Evolutionary conservation across 2,888 invertebrate species (phyloP).

Genomic region (Zeuzera pyrina): DNA sequence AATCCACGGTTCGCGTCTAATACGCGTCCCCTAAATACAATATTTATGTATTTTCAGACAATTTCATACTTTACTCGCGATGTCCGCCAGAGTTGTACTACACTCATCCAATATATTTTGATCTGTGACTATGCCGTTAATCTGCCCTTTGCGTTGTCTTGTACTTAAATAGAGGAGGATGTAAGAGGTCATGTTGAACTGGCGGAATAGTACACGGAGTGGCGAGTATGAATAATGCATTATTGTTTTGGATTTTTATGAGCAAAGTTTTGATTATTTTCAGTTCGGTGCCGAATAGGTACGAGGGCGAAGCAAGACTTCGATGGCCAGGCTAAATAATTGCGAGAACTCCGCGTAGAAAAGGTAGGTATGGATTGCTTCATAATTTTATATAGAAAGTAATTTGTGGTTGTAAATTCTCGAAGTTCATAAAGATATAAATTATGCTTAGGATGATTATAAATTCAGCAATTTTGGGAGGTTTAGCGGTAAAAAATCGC

Average conservation of each 20-base stretch:
- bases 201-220: slow-evolving; percentile 46
- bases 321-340: slow-evolving; percentile 47
- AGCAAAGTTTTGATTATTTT: slow-evolving; percentile 73
- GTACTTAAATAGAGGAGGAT: slow-evolving; percentile 25
- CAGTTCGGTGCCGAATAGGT: slow-evolving; percentile 62
- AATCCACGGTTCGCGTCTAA: slow-evolving; percentile 30
- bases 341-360: slow-evolving; percentile 32
- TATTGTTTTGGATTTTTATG: slow-evolving; percentile 74
- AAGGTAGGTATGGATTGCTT: slow-evolving; percentile 29
- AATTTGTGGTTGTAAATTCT: slow-evolving; percentile 33
- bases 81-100: slow-evolving; percentile 47
- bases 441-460: too few species aligned
- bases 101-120: slow-evolving; percentile 36
- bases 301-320: slow-evolving; percentile 32
- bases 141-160: slow-evolving; percentile 23
- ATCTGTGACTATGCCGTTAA: slow-evolving; percentile 32
- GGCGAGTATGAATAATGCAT: slow-evolving; percentile 71
- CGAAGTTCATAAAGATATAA: slow-evolving; percentile 1
- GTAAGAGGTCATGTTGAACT: slow-evolving; percentile 30
- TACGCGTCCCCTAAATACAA: slow-evolving; percentile 57
- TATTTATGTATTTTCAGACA: slow-evolving; percentile 70
- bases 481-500: too few species aligned
- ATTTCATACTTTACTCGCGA: slow-evolving; percentile 63
- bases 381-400: slow-evolving; percentile 38
- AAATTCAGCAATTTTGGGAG: too few species aligned